Base-by-base conservation (phyloP, 2,888 invertebrate species). In the Bembecia ichneumoniformis region DNA sequence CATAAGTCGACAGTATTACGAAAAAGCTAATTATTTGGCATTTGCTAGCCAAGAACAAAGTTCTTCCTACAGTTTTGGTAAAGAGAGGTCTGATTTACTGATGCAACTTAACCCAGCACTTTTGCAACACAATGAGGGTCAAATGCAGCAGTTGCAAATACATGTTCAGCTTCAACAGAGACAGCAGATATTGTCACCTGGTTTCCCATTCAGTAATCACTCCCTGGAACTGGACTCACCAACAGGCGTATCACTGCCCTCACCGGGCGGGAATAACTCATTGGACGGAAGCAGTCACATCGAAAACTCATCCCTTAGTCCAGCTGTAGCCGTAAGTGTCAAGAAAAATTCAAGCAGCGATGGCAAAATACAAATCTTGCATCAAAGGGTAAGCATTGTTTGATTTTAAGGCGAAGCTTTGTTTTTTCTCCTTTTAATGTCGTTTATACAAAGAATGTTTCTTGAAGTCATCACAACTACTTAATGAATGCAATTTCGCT, bases 381-480 rank as follows among this genome's bases (percentile, higher is more conserved):
- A 94, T 81, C 93, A 93, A 88, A 92, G 94, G 94, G 95, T 96
- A 93, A 94, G 94, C 91, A 89, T 84, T 77, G 77, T 71, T 84
- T 87, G 87, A 86, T 83, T 88, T 71, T 84, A 83, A 74, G 88
- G 90, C 79, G 87, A 90, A 79, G 88, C 89, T 77, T 88, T 86
- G 64, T 68, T 67, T 67, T 60, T 61, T 69, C 75, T 75, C 69
- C 66, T 68, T 75, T 82, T 71, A 64, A 67, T 74, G 76, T 80
- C 74, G 69, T 74, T 47, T 51, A 43, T 13, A 15, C 7, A 9
- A 14, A 43, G 13, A 48, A 43, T 20, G 20, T 48, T 48, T 34
- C 17, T 16, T 44, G 13, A 44, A 44, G 15, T 28, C 28, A 40
- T 40, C 43, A 40, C 43, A 13, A 14, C 14, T 44, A 14, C 40